Base-by-base conservation (phyloP, 2,113 vertebrate genomes). In the Lamprologus callipterus region DNA sequence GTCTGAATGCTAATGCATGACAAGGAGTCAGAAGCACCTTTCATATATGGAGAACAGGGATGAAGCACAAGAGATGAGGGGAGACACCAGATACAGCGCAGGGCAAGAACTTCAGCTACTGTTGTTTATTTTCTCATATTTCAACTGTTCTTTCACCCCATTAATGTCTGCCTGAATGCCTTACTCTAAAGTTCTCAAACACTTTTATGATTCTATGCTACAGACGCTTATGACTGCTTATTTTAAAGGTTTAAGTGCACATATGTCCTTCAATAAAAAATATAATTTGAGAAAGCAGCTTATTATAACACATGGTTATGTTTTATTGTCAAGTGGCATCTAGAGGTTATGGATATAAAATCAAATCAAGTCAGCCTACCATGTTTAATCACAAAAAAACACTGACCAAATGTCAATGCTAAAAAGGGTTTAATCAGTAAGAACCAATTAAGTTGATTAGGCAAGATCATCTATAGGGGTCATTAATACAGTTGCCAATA, bases 1-100 rank as follows among this genome's bases (percentile, higher is more conserved):
- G 84, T 91, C 23, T 81, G 91, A 88, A 94, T 94, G 83, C 86
- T 92, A 93, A 93, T 93, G 88, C 68, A 35, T 83, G 40, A 70
- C 82, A 86, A 47, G 28, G 82, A 89, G 81, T 92, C 88, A 80
- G 86, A 51, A 28, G 75, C 89, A 82, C 28, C 83, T 93, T 93
- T 92, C 85, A 89, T 88, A 42, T 89, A 42, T 14, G 79, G 26
- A 83, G 88, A 90, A 80, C 55, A 80, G 55, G 86, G 84, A 78
- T 70, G 83, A 86, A 70, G 88, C 80, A 40, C 87, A 80, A 65
- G 28, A 68, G 81, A 53, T 33, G 87, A 90, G 87, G 54, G 10
- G 33, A 85, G 40, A 57, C 33, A 19, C 78, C 83, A 57, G 80
- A 26, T 70, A 87, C 83, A 87, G 83, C 53, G 63, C 54, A 81